Evolutionary conservation across 2,113 vertebrate genomes (phyloP), one percentile per base, ranked within the genome.

Genomic region (Onychostoma macrolepis): DNA sequence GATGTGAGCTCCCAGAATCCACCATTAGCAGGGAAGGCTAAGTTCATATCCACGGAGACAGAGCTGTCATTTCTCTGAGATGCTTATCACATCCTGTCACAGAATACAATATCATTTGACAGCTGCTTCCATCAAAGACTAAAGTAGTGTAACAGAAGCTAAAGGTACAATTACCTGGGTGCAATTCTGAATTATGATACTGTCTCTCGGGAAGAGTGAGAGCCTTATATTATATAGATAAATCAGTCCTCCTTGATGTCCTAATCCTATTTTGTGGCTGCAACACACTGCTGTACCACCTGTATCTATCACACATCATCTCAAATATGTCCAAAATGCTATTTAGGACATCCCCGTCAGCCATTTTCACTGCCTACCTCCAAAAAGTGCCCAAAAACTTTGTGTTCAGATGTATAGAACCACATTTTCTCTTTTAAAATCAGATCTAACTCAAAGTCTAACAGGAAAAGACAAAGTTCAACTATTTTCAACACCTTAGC

Each of bases 101-200:
- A 38, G 56, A 72, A 21, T 56, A 11, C 65, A 82, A 79, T 43
- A 41, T 65, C 6, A 48, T 71, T 84, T 85, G 81, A 33, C 72
- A 26, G 38, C 43, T 87, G 61, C 86, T 82, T 65, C 80, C 91
- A 86, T 83, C 81, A 61, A 86, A 79, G 5, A 26, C 45, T 84
- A 79, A 86, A 89, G 85, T 75, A 80, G 87, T 75, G 33, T 85
- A 89, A 88, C 82, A 71, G 36, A 86, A 85, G 79, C 85, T 89
- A 76, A 89, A 90, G 84, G 88, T 93, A 80, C 83, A 92, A 89
- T 91, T 89, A 90, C 56, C 85, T 79, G 38, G 84, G 71, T 91
- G 48, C 58, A 81, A 83, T 82, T 86, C 83, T 61, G 88, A 87
- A 91, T 88, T 89, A 84, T 33, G 85, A 85, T 84, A 87, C n/a